A percentile compares a stretch with the other conserved stretches of the same genome.
These are phyloP conservation scores for Drosophila sucinea DNA, from an alignment of 1,140 invertebrate species.

Conservation along the genomic window DNA sequence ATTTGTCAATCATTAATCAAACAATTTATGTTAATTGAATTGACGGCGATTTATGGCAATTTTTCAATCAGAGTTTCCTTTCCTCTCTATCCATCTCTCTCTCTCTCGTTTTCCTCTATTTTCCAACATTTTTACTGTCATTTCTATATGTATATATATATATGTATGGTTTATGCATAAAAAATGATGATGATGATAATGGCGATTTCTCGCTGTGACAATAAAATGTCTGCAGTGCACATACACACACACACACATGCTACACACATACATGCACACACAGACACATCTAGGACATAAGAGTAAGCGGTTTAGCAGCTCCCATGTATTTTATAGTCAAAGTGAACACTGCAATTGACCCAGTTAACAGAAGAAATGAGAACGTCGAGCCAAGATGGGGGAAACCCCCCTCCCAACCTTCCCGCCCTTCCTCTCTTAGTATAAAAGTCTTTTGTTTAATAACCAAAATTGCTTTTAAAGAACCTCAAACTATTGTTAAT, in stretches of 20 bases:
- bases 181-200: slow-evolving; percentile 39
- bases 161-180: slow-evolving; percentile 60
- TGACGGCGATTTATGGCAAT: slow-evolving; percentile 73
- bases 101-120: background rate
- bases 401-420: no score
- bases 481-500: background rate
- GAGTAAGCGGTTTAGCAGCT: slow-evolving; percentile 48
- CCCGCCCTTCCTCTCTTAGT: background rate
- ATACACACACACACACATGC: slow-evolving; percentile 12
- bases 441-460: no score
- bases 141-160: slow-evolving; percentile 30
- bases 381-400: background rate
- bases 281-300: slow-evolving; percentile 34
- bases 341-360: slow-evolving; percentile 57
- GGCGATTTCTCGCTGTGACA: slow-evolving; percentile 43
- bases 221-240: slow-evolving; percentile 62
- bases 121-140: background rate
- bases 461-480: background rate
- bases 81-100: background rate
- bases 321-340: slow-evolving; percentile 32
- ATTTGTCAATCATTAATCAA: slow-evolving; percentile 76
- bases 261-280: background rate
- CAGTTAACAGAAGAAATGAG: slow-evolving; percentile 34
- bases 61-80: slow-evolving; percentile 63
- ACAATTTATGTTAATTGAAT: slow-evolving; percentile 79